Evolutionary conservation across 1,140 invertebrate genomes (phyloP), one percentile per base, ranked within the genome.

Genomic region (Pantala flavescens): DNA sequence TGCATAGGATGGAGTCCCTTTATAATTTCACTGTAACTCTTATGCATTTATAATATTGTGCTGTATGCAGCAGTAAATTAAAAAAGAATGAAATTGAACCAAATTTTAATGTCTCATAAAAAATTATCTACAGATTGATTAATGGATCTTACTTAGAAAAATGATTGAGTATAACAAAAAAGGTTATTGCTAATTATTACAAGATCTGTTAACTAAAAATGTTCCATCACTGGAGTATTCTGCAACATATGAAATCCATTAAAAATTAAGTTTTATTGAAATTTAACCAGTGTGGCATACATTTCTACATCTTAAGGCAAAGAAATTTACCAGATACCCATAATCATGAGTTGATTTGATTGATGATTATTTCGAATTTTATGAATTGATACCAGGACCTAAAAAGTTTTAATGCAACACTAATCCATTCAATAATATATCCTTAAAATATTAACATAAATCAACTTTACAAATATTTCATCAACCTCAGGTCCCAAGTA

Each of bases 401-500:
- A 63, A 14, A 19, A 3, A 63, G 49, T 3, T 16, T 16, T 14
- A 63, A 63, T 63, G 49, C 14, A 63, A 63, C 49, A 63, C 49
- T 63, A 3, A 63, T 63, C 49, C 3, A 63, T 63, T 14, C 49
- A 19, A 19, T 19, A 7, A 63, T 63, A 36, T 36, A 36, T 36
- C 28, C 9, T 63, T 7, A 63, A 63, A 63, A 63, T 63, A 63
- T 63, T 63, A 63, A 63, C 28, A 36, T 9, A 36, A 36, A 63
- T 63, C 49, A 63, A 63, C 16, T 63, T 63, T 63, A 63, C 49
- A 63, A 63, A 63, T 21, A 63, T 63, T 1, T 63, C 49, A 19
- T 21, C 49, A 63, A 63, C 49, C 49, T 63, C 49, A 63, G 49
- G 49, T 63, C 49, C 49, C 49, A 63, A 63, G 49, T 63, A 63